Evolutionary conservation across 2,797 vertebrate species (phyloP).

Genomic region (Phrynocephalus vlangalii): DNA sequence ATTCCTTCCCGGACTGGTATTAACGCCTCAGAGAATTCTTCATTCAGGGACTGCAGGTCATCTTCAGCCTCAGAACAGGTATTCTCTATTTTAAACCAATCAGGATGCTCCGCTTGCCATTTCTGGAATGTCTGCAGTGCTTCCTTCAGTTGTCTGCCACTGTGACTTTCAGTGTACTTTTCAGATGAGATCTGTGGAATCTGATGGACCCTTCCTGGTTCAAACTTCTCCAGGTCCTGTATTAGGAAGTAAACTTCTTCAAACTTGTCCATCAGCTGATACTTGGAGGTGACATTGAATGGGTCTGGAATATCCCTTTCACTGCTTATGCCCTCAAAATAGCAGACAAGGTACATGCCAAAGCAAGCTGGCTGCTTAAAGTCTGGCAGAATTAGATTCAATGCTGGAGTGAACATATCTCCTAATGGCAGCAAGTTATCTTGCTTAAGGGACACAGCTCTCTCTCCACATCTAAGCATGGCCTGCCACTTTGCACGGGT

Average conservation of each 20-base stretch:
- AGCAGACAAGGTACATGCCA: slow-evolving; percentile 91
- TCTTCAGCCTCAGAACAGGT: slow-evolving; percentile 73
- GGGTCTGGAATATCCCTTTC: slow-evolving; percentile 87
- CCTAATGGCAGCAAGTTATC: slow-evolving; percentile 82
- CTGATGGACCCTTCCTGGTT: slow-evolving; percentile 85
- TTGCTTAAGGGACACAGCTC: slow-evolving; percentile 80
- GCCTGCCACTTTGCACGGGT: slow-evolving; percentile 94
- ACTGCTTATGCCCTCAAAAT: slow-evolving; percentile 86
- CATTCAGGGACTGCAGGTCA: slow-evolving; percentile 68
- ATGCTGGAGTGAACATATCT: slow-evolving; percentile 90
- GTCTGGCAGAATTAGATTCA: slow-evolving; percentile 90
- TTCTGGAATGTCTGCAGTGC: slow-evolving; percentile 84
- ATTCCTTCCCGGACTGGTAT: slow-evolving; percentile 51
- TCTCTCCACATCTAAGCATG: slow-evolving; percentile 81
- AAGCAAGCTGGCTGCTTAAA: slow-evolving; percentile 87
- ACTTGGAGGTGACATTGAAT: slow-evolving; percentile 86
- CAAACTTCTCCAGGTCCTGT: slow-evolving; percentile 90
- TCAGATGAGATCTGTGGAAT: slow-evolving; percentile 83
- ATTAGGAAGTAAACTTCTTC: slow-evolving; percentile 94
- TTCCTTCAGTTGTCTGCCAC: slow-evolving; percentile 81
- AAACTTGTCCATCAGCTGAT: slow-evolving; percentile 91
- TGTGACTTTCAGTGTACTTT: slow-evolving; percentile 81
- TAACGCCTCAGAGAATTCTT: slow-evolving; percentile 61
- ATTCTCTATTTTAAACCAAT: slow-evolving; percentile 90
- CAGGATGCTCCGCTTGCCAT: slow-evolving; percentile 83